Percentiles rank a stretch among this genome's conserved stretches.
These are phyloP conservation scores for Drosophila parabipectinata DNA, from an alignment of 1,140 invertebrate species.

Conservation along the genomic window DNA sequence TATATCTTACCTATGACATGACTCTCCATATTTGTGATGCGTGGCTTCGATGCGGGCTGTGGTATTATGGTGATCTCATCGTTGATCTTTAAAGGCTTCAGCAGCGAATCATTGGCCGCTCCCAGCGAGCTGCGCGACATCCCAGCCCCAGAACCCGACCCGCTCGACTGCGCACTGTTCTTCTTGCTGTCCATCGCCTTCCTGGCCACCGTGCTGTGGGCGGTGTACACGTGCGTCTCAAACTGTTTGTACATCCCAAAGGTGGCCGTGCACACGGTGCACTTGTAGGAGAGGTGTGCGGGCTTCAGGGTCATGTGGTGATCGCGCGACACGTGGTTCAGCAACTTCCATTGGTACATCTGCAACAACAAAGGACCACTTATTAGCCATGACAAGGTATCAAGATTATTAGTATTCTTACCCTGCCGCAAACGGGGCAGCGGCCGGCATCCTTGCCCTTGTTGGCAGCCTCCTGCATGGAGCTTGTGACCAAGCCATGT, in stretches of 20 bases:
- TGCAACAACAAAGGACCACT: slow-evolving; percentile 69
- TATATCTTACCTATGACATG: slow-evolving; percentile 80
- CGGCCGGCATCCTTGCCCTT: slow-evolving; percentile 96
- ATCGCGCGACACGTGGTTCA: slow-evolving; percentile 95
- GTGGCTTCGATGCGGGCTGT: slow-evolving; percentile 87
- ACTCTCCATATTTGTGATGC: slow-evolving; percentile 83
- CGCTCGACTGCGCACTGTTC: slow-evolving; percentile 72
- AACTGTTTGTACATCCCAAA: slow-evolving; percentile 98
- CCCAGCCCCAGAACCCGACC: slow-evolving; percentile 42
- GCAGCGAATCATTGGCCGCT: slow-evolving; percentile 86
- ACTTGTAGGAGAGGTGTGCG: slow-evolving; percentile 96
- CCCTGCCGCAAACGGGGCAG: slow-evolving; percentile 96
- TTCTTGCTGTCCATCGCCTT: slow-evolving; percentile 91
- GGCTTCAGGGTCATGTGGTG: slow-evolving; percentile 96
- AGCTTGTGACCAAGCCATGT: slow-evolving; percentile 96
- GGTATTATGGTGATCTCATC: slow-evolving; percentile 97
- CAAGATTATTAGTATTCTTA: slow-evolving; percentile 83
- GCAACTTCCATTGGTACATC: slow-evolving; percentile 96
- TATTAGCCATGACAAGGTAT: not conserved
- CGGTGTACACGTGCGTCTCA: slow-evolving; percentile 96
- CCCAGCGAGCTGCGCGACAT: slow-evolving; percentile 60
- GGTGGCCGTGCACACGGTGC: slow-evolving; percentile 96
- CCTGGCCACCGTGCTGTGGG: slow-evolving; percentile 93
- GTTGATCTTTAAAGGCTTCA: slow-evolving; percentile 95
- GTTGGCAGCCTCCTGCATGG: slow-evolving; percentile 97